These are phyloP conservation scores for Anorthoa munda DNA, from an alignment of 2,888 invertebrate genomes.

Conservation along the genomic window DNA sequence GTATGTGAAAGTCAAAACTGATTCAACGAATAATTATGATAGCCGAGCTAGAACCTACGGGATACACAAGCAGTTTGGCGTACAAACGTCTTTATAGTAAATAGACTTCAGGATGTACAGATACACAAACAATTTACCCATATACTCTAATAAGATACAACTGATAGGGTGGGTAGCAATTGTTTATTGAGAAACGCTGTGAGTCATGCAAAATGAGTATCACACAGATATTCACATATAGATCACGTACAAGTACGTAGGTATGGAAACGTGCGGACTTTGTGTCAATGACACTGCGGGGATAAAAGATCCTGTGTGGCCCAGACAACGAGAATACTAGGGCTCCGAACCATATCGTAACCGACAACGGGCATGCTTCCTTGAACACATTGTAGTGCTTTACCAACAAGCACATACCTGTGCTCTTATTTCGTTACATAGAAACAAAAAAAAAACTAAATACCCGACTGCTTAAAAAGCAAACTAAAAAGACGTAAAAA, in stretches of 20 bases:
- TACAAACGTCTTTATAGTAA: background rate
- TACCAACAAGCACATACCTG: slow-evolving; percentile 63
- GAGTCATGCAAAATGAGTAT: slow-evolving; percentile 38
- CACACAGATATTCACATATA: slow-evolving; percentile 7
- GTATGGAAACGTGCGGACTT: slow-evolving; percentile 44
- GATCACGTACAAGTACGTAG: slow-evolving; percentile 23
- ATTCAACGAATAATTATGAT: background rate
- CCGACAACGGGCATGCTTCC: slow-evolving; percentile 73
- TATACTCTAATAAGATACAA: background rate
- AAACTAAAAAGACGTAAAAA: too few species aligned
- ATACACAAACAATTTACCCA: slow-evolving; percentile 6
- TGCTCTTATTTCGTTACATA: slow-evolving; percentile 63
- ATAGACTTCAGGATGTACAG: background rate
- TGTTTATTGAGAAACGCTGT: slow-evolving; percentile 41
- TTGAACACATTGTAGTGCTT: slow-evolving; percentile 77
- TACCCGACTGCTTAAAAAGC: too few species aligned
- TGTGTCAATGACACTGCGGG: slow-evolving; percentile 65
- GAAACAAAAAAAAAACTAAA: too few species aligned
- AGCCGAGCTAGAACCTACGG: background rate
- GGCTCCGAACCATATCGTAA: slow-evolving; percentile 64
- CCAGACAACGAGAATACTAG: slow-evolving; percentile 53
- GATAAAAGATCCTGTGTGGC: slow-evolving; percentile 53
- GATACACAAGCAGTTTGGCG: background rate
- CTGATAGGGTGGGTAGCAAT: slow-evolving; percentile 21
- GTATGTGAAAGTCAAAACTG: background rate